Evolutionary conservation across 1,140 invertebrate species (phyloP), one percentile per base, ranked within the genome.

Genomic region (Carposina sasakii): DNA sequence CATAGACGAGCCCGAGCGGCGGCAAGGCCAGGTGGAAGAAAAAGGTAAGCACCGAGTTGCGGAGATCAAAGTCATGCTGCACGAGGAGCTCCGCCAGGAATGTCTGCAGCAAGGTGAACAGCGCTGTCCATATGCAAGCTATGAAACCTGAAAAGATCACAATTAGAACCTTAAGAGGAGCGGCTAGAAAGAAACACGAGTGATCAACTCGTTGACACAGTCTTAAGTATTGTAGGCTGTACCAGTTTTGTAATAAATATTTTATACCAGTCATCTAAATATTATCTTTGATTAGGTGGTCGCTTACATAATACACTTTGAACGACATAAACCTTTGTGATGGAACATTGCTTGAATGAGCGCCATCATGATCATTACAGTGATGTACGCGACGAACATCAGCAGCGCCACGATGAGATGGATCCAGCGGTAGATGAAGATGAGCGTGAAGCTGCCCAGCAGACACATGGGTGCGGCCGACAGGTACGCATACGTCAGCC

Each of bases 371-470:
- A 70, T 66, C 65, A 76, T 73, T 8, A 78, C 62, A 1, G 68
- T 64, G 2, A 69, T 48, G 33, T 77, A 81, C 0, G 61, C 54
- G 1, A 76, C 24, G 16, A 78, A 22, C 3, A 75, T 55, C 8
- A 73, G 26, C 10, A 81, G 48, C 0, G 67, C 64, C 22, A 56
- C 60, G 10, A 77, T 13, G 3, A 77, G 48, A 22, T 76, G 66
- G 44, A 81, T 72, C 77, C 77, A 81, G 1, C 77, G 52, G 60
- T 78, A 81, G 30, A 76, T 69, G 8, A 76, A 58, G 34, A 76
- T 74, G 5, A 81, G 57, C 2, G 71, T 60, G 13, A 78, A 54
- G 36, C 65, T 51, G 16, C 56, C 73, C 1, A 76, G 56, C 9
- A 74, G 13, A 31, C 70, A 73, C 12, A 69, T 57, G 0, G 77